A percentile compares a stretch with the other conserved stretches of the same genome.
Evolutionary conservation across 2,888 invertebrate species (phyloP).

Genomic region (Coecobrya sp.): DNA sequence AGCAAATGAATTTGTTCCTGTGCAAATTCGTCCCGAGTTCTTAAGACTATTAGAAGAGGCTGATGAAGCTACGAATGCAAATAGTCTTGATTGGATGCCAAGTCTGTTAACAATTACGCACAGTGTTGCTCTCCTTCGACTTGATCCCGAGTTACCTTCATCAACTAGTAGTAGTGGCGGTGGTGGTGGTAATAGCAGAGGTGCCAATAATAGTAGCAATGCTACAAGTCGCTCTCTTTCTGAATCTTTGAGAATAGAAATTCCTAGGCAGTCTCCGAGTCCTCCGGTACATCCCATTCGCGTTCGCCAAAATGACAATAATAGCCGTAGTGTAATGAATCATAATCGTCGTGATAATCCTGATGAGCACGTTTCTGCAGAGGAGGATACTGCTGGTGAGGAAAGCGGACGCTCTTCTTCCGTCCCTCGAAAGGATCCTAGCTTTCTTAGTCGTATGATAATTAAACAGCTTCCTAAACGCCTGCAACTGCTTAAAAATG

Average conservation of each 20-base stretch:
- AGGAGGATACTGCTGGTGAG: slow-evolving; percentile 29
- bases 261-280: slow-evolving; percentile 67
- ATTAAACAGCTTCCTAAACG: slow-evolving; percentile 87
- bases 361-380: slow-evolving; percentile 30
- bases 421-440: slow-evolving; percentile 74
- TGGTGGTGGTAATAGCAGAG: slow-evolving; percentile 10
- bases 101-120: slow-evolving; percentile 76
- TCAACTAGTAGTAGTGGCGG: slow-evolving; percentile 19
- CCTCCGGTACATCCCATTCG: slow-evolving; percentile 53
- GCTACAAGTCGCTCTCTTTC: slow-evolving; percentile 51
- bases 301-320: slow-evolving; percentile 39
- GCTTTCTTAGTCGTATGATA: slow-evolving; percentile 83
- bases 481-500: slow-evolving; percentile 86
- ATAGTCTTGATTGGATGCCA: slow-evolving; percentile 79
- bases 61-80: slow-evolving; percentile 77
- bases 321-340: not conserved
- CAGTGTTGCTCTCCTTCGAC: slow-evolving; percentile 77
- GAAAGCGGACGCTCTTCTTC: slow-evolving; percentile 37
- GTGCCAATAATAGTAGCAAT: slow-evolving; percentile 40
- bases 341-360: not conserved
- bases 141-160: slow-evolving; percentile 75
- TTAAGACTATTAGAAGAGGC: slow-evolving; percentile 71
- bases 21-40: slow-evolving; percentile 75
- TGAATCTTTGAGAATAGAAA: slow-evolving; percentile 70
- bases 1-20: slow-evolving; percentile 70